Conservation (phyloP, 2,797 vertebrate species). For the Limnodromus scolopaceus region DNA sequence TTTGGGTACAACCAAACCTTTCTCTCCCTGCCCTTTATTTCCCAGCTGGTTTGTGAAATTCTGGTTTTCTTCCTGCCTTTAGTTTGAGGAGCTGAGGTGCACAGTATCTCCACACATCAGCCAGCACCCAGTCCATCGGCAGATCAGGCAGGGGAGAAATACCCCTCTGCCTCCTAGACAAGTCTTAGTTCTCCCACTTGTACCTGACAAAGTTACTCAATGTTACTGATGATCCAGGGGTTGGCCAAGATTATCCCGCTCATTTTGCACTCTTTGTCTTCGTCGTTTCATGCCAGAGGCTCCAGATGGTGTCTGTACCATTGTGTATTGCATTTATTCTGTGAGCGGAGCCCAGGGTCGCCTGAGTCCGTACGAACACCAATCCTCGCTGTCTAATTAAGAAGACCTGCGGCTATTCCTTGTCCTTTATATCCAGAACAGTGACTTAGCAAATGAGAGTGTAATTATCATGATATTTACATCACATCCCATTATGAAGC, state of each 20-base stretch:
- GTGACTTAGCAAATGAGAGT: slow-evolving; percentile 59
- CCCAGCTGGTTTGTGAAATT: background rate
- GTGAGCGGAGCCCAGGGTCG: background rate
- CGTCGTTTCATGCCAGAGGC: background rate
- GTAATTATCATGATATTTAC: slow-evolving; percentile 61
- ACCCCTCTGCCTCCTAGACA: background rate
- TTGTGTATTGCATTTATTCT: slow-evolving; percentile 46
- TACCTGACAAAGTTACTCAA: background rate
- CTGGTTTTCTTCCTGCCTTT: background rate
- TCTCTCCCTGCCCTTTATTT: background rate
- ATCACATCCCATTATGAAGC: slow-evolving; percentile 54
- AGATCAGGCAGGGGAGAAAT: background rate
- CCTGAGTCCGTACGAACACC: background rate
- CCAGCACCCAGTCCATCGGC: background rate
- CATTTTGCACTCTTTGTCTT: slow-evolving; percentile 11
- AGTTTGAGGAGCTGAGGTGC: background rate
- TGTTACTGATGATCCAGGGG: background rate
- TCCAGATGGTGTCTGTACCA: slow-evolving; percentile 47
- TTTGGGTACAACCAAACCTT: background rate
- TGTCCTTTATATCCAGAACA: slow-evolving; percentile 60
- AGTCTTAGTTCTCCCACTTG: background rate
- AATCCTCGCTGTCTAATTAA: slow-evolving; percentile 22
- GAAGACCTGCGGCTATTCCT: slow-evolving; percentile 35
- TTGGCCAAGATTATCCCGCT: background rate
- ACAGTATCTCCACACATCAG: background rate